Percentiles rank a stretch among this genome's conserved stretches.
phyloP scores from a whole-genome alignment of 2,797 vertebrate genomes.

The Heterohyrax brucei region DNA sequence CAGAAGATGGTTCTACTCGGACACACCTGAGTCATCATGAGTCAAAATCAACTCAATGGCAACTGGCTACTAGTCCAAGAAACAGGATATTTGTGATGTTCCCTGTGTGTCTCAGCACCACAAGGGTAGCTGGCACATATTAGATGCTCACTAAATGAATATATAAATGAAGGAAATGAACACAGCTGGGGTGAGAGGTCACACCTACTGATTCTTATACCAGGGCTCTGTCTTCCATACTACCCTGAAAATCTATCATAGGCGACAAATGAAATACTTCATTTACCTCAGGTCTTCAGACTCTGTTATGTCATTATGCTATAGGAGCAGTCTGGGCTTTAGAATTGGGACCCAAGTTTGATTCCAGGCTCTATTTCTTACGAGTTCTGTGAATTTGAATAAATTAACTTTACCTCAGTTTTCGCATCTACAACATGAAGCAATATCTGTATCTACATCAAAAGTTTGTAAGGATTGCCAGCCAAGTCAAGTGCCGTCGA shows the following conservation, averaged over 20 bases:
- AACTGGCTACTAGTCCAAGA: no score
- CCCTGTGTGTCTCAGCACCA: neutral
- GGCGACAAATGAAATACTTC: neutral
- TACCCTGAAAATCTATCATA: neutral
- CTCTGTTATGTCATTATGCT: neutral
- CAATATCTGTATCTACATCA: neutral
- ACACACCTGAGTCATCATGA: neutral
- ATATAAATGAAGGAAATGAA: neutral
- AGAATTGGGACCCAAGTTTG: neutral
- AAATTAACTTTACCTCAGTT: slow-evolving; percentile 12
- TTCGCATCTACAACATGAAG: neutral
- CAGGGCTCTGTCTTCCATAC: neutral
- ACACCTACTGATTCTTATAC: neutral
- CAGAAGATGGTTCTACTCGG: neutral
- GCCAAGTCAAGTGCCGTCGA: no score
- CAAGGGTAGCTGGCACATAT: neutral
- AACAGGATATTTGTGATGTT: neutral
- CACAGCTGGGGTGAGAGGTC: neutral
- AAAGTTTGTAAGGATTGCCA: neutral
- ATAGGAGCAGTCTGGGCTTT: neutral
- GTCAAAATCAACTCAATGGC: neutral
- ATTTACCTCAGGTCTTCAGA: neutral
- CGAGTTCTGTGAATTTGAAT: neutral
- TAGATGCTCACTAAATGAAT: neutral
- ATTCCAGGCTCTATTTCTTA: neutral